Percentiles rank a stretch among this genome's conserved stretches.
These are phyloP conservation scores for Drosophila orena DNA, from an alignment of 1,140 invertebrate species.

Conservation along the genomic window DNA sequence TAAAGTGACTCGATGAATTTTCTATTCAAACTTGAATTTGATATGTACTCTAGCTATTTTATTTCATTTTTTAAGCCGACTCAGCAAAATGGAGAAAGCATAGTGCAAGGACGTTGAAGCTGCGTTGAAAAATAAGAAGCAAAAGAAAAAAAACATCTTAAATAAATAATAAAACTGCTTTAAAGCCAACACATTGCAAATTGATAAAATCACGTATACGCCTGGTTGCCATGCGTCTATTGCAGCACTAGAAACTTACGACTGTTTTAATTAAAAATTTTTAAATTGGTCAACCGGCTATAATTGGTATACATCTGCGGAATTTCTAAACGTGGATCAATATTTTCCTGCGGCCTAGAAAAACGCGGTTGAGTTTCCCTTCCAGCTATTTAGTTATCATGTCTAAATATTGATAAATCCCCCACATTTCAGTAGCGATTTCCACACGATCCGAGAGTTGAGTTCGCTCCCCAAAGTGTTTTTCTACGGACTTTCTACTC, in stretches of 20 bases:
- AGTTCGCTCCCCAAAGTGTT: conserved; percentile 29
- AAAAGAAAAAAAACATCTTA: not conserved
- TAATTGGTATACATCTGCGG: not conserved
- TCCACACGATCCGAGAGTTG: conserved; percentile 40
- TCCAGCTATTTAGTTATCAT: conserved; percentile 15
- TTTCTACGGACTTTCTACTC: not conserved
- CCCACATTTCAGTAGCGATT: conserved; percentile 25
- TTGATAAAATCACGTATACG: conserved; percentile 4
- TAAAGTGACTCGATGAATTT: conserved; percentile 11
- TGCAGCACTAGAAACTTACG: too few species aligned
- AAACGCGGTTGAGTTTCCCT: not conserved
- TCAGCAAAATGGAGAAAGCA: conserved; percentile 5
- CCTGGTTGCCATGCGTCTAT: not conserved
- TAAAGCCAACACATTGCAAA: not conserved
- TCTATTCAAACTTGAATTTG: conserved; percentile 7
- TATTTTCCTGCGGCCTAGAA: not conserved
- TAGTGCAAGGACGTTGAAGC: conserved; percentile 1
- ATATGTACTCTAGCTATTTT: conserved; percentile 3
- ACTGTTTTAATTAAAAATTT: not conserved
- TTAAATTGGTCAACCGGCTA: not conserved
- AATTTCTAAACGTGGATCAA: not conserved
- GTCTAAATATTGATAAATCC: conserved; percentile 35
- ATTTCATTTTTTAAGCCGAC: conserved; percentile 10
- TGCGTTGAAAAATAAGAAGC: conserved; percentile 1
- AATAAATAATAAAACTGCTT: not conserved